Evolutionary conservation across 1,140 invertebrate species (phyloP).

Genomic region (Drosophila sproati): DNA sequence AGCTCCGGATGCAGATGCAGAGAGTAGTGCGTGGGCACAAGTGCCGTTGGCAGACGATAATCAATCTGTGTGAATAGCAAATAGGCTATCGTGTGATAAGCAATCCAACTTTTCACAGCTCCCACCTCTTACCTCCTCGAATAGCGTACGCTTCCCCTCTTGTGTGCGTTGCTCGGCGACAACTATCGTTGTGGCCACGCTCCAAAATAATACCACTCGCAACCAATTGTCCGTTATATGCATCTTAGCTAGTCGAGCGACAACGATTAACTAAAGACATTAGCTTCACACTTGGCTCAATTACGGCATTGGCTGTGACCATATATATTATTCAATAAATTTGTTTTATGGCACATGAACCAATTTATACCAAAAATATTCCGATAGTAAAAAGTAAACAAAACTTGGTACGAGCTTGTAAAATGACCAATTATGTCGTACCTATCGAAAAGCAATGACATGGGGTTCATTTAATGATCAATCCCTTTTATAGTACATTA

Average conservation of each 20-base stretch:
- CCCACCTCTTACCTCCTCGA: no score
- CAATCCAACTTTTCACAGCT: no score
- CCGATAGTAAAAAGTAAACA: no score
- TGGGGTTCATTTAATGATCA: no score
- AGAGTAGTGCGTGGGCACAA: slow-evolving; percentile 91
- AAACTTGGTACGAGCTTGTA: no score
- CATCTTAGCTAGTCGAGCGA: slow-evolving; percentile 57
- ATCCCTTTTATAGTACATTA: no score
- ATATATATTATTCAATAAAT: no score
- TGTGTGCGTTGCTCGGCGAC: slow-evolving; percentile 65
- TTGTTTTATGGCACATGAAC: slow-evolving; percentile 48
- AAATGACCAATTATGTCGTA: no score
- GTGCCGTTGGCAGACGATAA: slow-evolving; percentile 88
- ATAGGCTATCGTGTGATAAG: no score
- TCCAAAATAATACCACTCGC: slow-evolving; percentile 49
- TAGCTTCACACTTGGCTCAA: no score
- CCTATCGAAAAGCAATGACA: no score
- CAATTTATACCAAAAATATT: slow-evolving; percentile 47
- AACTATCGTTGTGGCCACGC: slow-evolving; percentile 74
- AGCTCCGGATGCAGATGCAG: slow-evolving; percentile 91
- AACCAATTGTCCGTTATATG: slow-evolving; percentile 33
- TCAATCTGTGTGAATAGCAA: slow-evolving; percentile 53
- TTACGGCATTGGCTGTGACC: no score
- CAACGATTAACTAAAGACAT: slow-evolving; percentile 3
- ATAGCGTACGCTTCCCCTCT: slow-evolving; percentile 24